These are phyloP conservation scores for Nicator chloris DNA, from an alignment of 2,113 vertebrate genomes.

Conservation along the genomic window DNA sequence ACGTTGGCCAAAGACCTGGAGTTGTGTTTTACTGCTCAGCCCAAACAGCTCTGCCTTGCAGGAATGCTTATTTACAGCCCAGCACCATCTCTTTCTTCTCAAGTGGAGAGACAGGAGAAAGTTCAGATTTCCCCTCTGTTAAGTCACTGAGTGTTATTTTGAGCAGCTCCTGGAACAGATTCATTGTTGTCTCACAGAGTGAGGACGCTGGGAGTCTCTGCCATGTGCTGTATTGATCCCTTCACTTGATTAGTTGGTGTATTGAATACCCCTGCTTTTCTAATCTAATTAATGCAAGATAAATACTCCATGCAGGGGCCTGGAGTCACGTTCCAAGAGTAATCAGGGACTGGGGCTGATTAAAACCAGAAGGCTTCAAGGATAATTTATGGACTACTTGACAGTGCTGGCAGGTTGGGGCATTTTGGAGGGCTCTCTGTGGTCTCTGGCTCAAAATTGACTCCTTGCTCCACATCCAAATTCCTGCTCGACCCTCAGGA, in stretches of 20 bases:
- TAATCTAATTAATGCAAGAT: constrained; percentile 74
- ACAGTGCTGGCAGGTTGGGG: constrained; percentile 6
- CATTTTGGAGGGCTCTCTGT: background rate
- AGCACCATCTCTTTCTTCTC: background rate
- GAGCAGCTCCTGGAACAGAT: background rate
- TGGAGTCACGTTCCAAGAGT: constrained; percentile 60
- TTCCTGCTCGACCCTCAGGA: background rate
- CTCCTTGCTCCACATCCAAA: background rate
- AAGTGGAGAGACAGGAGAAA: background rate
- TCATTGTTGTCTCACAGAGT: constrained; percentile 1
- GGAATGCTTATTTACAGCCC: background rate
- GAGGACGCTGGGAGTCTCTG: constrained; percentile 1
- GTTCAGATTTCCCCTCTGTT: background rate
- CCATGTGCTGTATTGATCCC: constrained; percentile 69
- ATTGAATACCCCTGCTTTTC: constrained; percentile 67
- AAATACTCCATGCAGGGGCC: constrained; percentile 63
- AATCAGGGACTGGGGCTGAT: constrained; percentile 54
- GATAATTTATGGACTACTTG: constrained; percentile 55
- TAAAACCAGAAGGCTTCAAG: constrained; percentile 51
- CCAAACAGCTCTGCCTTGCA: background rate
- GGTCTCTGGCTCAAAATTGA: background rate
- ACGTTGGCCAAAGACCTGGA: background rate
- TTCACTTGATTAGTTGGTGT: constrained; percentile 73
- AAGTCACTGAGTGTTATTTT: background rate
- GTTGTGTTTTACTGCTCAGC: background rate